Base-by-base conservation (phyloP, 2,113 vertebrate species). In the Plecotus auritus region DNA sequence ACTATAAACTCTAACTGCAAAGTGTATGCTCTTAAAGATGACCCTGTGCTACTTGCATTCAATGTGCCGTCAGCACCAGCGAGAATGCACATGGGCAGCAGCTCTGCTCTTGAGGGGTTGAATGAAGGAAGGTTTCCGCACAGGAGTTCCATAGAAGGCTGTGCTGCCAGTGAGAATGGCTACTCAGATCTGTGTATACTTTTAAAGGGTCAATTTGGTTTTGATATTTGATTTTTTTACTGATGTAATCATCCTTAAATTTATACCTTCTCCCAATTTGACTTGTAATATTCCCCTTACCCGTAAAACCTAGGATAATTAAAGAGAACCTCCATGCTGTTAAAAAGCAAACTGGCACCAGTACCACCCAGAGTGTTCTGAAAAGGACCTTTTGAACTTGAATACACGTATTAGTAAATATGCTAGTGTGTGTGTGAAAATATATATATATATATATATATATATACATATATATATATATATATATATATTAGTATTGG, bases 101-200 rank as follows among this genome's bases (percentile, higher is more conserved):
- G 12, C 0, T 13, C 59, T 17, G 0, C 35, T 40, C 3, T 40
- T 5, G 6, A 0, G 1, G 20, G 74, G 8, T 26, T 22, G 61
- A 23, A 35, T 2, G 23, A 32, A 10, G 5, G 5, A 56, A 69
- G 40, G 23, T 23, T 54, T 94, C 83, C 37, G 4, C 2, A 9
- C 0, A 32, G 30, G 54, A 88, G 88, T 26, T 42, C 78, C 61
- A 23, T 17, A 61, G 45, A 32, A 32, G 30, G 70, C 56, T 16
- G 9, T 5, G 0, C 2, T 42, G 35, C 14, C 32, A 9, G 9
- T 54, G 32, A 30, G n/a, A 9, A 23, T 40, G 4, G 40, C n/a
- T 64, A 6, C 40, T 89, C 70, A 70, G 20, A 87, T 54, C 26
- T 80, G 7, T 88, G n/a, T 23, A 4, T 49, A 7, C 47, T 95